Base-by-base conservation (phyloP, 2,888 invertebrate genomes). In the Oligia fasciuncula region DNA sequence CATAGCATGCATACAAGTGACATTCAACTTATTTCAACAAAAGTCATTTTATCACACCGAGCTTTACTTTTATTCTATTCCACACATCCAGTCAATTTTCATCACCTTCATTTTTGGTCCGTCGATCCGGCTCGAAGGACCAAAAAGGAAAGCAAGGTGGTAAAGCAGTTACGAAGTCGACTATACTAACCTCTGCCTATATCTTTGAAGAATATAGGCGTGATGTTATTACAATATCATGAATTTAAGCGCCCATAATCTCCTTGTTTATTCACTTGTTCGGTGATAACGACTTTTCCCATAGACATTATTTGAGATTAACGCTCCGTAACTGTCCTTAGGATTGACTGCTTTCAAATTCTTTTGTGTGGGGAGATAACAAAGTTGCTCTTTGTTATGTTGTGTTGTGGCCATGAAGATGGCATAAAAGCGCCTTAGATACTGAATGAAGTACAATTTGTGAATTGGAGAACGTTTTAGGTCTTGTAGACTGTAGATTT, bases 271-370 rank as follows among this genome's bases (percentile, higher is more conserved):
- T 80, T 19, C 35, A 80, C 57, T 77, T 85, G 72, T 81, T 81
- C 71, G n/a, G 49, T 62, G 66, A 73, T 66, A 85, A 79, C 70
- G 77, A 72, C 62, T 76, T 79, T 68, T 73, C 43, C 62, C 46
- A 75, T 79, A 71, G 75, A 76, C 70, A 76, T 85, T 79, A 79
- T 76, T 73, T 70, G 71, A 71, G 70, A 79, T 83, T 83, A 86
- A 80, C 75, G 75, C 71, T 29, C 57, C 65, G 65, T 57, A 66
- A 73, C 83, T 76, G 73, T 78, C 67, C 74, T 69, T 67, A 60
- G 40, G 71, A 80, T 80, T 46, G 62, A 80, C 71, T 80, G 72
- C 62, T 71, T 76, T 78, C 76, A 79, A 86, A 78, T 86, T 85
- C 70, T 84, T 86, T 86, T 86, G 83, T 80, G 76, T 63, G 40